Conservation (phyloP, 2,797 vertebrate species). For the Morus bassanus region DNA sequence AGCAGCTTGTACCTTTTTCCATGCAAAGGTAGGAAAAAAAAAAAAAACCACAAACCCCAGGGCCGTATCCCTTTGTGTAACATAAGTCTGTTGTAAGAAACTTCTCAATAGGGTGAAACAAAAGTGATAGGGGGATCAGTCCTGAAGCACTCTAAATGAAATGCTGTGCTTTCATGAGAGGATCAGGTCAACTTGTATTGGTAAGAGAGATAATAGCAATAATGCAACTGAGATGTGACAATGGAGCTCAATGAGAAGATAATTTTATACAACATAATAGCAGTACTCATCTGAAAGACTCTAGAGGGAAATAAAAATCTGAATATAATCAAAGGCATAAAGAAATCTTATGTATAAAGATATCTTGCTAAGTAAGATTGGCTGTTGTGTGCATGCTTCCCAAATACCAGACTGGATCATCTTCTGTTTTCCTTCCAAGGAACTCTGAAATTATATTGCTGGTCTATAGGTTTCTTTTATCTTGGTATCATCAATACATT, state of each 20-base stretch:
- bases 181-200: neutral
- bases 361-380: neutral
- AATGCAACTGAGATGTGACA: neutral
- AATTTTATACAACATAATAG: neutral
- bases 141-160: neutral
- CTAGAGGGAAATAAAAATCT: neutral
- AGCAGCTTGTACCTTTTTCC: neutral
- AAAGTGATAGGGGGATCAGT: neutral
- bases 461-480: neutral
- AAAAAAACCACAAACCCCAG: rapidly evolving
- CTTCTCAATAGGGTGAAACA: neutral
- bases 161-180: neutral
- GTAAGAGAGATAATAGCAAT: neutral
- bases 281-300: neutral
- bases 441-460: neutral
- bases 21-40: neutral
- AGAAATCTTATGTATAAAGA: neutral
- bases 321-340: neutral
- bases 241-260: neutral
- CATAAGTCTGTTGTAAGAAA: neutral
- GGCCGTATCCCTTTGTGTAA: neutral
- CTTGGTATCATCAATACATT: neutral
- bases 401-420: neutral
- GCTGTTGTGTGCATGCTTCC: neutral
- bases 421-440: neutral